phyloP scores from a whole-genome alignment of 37 sponge, comb jelly and placozoan species.

The Beroe ovata region DNA sequence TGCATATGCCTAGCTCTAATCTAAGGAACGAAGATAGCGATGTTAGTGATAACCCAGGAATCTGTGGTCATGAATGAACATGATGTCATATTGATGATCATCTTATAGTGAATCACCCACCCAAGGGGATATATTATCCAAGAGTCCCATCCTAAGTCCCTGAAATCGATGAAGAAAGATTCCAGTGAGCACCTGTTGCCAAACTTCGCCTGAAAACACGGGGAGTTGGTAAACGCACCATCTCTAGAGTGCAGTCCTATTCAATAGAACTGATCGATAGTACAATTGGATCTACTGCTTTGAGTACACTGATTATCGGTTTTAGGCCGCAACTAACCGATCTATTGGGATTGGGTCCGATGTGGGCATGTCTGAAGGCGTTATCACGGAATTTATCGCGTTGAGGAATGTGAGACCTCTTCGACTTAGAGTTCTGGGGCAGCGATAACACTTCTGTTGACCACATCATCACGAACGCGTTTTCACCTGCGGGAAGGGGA shows the following conservation, averaged over 20 bases:
- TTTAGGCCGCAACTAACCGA: no score
- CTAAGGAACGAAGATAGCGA: no score
- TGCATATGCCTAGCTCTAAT: constrained; percentile 11
- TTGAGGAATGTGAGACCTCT: not conserved
- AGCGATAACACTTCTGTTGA: not conserved
- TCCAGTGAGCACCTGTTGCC: not conserved
- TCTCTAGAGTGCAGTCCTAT: no score
- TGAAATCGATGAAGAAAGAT: constrained; percentile 42
- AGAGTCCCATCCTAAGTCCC: constrained; percentile 58
- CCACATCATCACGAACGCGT: constrained; percentile 26
- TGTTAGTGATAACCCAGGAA: no score
- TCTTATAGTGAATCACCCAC: no score
- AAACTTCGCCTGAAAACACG: constrained; percentile 39
- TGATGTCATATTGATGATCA: no score
- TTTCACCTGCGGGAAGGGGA: not conserved
- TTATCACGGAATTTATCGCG: not conserved
- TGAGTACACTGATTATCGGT: no score
- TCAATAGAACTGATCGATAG: no score
- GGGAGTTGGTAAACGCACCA: no score
- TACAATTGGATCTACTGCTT: no score
- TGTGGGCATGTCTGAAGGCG: constrained; percentile 21
- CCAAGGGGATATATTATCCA: constrained; percentile 43
- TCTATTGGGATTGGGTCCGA: not conserved
- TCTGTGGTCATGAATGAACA: not conserved
- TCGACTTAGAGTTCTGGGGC: constrained; percentile 11